phyloP scores from a whole-genome alignment of 2,888 invertebrate genomes.

The Clepsis dumicolana region DNA sequence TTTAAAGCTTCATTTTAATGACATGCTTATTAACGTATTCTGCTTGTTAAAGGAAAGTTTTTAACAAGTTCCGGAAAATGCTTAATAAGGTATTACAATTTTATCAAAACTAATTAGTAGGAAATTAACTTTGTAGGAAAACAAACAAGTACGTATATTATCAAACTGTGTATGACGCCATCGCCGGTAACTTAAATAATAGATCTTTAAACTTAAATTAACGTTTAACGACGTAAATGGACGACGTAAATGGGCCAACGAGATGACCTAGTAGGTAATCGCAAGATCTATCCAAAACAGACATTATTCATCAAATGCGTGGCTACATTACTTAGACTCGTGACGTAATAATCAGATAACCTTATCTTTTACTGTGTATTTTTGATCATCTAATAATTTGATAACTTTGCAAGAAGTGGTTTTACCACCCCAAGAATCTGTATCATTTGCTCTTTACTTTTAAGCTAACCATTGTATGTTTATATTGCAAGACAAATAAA shows the following conservation, averaged over 20 bases:
- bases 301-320: constrained; percentile 32
- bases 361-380: background rate
- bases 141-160: background rate
- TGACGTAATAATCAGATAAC: background rate
- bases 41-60: background rate
- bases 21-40: background rate
- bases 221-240: constrained; percentile 16
- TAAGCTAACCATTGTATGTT: too few species aligned
- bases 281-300: constrained; percentile 37
- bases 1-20: background rate
- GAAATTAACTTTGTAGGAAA: background rate
- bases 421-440: too few species aligned
- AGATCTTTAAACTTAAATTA: too few species aligned
- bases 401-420: background rate
- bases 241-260: constrained; percentile 26
- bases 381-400: background rate
- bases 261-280: constrained; percentile 38
- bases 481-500: too few species aligned
- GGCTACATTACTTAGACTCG: background rate
- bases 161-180: too few species aligned
- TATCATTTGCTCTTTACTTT: too few species aligned
- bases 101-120: background rate
- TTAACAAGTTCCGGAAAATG: background rate
- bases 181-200: too few species aligned
- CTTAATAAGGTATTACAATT: background rate